A percentile compares a stretch with the other conserved stretches of the same genome.
phyloP scores from a whole-genome alignment of 2,113 vertebrate genomes.

The Edolisoma coerulescens region DNA sequence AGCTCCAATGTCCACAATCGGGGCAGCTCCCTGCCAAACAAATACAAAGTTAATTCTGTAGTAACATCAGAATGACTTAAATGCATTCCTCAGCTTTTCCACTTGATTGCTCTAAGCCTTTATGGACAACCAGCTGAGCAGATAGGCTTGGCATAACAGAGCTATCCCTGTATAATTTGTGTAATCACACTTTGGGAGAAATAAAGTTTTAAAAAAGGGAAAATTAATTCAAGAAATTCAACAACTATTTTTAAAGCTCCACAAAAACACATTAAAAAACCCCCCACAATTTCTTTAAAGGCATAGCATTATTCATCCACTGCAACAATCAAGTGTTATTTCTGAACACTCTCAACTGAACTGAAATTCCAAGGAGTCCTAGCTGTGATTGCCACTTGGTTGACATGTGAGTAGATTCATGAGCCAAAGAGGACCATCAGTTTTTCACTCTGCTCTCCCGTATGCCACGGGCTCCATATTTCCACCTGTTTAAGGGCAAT shows the following conservation, averaged over 20 bases:
- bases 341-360: not conserved
- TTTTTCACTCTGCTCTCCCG: not conserved
- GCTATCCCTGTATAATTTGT: not conserved
- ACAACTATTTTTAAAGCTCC: not conserved
- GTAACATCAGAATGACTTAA: not conserved
- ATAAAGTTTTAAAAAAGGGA: not conserved
- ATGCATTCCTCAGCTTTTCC: not conserved
- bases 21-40: not conserved
- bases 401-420: not conserved
- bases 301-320: not conserved
- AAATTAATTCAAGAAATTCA: not conserved
- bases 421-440: not conserved
- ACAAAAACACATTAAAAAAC: not conserved
- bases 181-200: not conserved
- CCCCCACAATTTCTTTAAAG: not conserved
- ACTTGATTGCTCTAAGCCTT: not conserved
- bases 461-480: fast-evolving
- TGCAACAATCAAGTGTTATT: not conserved
- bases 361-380: not conserved
- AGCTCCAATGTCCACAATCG: not conserved
- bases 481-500: not conserved
- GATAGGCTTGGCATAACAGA: not conserved
- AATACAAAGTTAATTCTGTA: not conserved
- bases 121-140: not conserved
- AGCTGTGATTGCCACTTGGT: not conserved